phyloP scores from a whole-genome alignment of 2,113 vertebrate species.

The Nannospalax galili region DNA sequence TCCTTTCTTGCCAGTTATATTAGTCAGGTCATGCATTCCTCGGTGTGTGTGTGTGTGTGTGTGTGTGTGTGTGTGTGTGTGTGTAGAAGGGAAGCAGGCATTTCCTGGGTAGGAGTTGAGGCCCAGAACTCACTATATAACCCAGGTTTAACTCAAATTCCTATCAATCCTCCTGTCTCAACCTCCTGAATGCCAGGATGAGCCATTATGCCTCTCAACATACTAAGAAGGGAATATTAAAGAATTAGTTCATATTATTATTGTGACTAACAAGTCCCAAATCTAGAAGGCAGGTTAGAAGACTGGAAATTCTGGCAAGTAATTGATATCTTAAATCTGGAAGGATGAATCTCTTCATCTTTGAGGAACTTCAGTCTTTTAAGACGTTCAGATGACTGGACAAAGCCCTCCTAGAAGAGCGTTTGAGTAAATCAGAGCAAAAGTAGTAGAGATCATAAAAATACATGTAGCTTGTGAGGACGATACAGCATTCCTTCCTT shows the following conservation, averaged over 20 bases:
- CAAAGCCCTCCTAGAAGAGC: not conserved
- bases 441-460: conserved; percentile 27
- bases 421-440: not conserved
- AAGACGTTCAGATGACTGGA: not conserved
- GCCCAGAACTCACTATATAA: not conserved
- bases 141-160: not conserved
- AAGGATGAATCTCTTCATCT: not conserved
- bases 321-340: not conserved
- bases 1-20: not conserved
- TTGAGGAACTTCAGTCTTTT: not conserved
- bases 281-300: not conserved
- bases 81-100: not conserved
- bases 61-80: not conserved
- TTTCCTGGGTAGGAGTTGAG: not conserved
- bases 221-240: not conserved
- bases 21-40: conserved; percentile 22
- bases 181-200: too few species aligned
- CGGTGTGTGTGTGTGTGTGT: not conserved
- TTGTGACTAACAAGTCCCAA: conserved; percentile 1
- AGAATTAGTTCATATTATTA: not conserved
- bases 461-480: not conserved
- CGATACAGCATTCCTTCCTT: not conserved
- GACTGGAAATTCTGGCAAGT: conserved; percentile 20
- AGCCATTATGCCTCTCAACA: too few species aligned
- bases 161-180: not conserved